A percentile compares a stretch with the other conserved stretches of the same genome.
phyloP scores from a whole-genome alignment of 2,797 vertebrate species.

The Sebastes diploproa region DNA sequence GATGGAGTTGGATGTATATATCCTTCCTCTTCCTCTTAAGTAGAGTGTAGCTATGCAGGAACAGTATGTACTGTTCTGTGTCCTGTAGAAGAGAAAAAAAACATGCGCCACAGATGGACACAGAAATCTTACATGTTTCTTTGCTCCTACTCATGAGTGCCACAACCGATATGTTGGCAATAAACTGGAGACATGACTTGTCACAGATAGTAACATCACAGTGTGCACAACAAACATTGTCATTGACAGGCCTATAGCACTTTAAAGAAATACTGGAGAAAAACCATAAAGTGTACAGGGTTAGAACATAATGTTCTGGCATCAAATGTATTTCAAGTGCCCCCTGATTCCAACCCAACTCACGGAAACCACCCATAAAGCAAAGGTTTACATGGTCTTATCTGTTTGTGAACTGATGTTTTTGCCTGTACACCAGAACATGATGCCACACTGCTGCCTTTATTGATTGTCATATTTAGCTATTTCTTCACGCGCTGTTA shows the following conservation, averaged over 20 bases:
- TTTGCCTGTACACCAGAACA: background rate
- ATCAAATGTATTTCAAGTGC: background rate
- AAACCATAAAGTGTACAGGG: background rate
- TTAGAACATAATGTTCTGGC: background rate
- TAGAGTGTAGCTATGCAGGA: background rate
- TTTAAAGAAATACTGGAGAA: background rate
- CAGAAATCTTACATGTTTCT: background rate
- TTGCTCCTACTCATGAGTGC: background rate
- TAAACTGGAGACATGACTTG: background rate
- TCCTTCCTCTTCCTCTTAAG: background rate
- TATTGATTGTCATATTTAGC: background rate
- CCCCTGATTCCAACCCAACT: background rate
- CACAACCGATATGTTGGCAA: background rate
- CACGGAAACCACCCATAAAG: background rate
- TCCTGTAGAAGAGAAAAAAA: background rate
- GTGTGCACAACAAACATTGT: background rate
- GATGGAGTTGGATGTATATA: background rate
- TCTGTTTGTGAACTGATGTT: background rate
- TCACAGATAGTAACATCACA: background rate
- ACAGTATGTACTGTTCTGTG: background rate
- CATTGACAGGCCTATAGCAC: background rate
- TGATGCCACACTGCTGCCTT: background rate
- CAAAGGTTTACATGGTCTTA: background rate
- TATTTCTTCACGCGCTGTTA: background rate
- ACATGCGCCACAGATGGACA: background rate